Base-by-base conservation (phyloP, 2,113 vertebrate species). In the Marmota monax region DNA sequence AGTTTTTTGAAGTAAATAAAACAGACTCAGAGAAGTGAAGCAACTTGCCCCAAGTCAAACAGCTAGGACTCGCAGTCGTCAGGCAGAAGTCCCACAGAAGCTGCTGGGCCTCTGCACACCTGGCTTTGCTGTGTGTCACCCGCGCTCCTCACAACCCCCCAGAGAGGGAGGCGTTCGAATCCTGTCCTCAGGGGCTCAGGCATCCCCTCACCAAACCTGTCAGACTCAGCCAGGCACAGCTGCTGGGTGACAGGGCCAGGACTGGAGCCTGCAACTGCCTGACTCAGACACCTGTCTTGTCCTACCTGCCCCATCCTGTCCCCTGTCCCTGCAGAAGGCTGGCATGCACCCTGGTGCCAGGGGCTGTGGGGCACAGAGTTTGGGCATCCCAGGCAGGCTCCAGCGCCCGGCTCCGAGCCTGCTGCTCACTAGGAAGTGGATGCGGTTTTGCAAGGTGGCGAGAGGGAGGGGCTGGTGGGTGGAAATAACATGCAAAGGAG, bases 271-370 rank as follows among this genome's bases (percentile, higher is more conserved):
- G 63, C 34, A 45, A 11, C n/a, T 4, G 73, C 22, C 86, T 7
- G 73, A 37, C 73, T 34, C 69, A 25, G 25, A 27, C 0, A 34
- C 25, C 45, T 27, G 39, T 61, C 56, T 83, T 37, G 39, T 65
- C 86, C 72, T n/a, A 4, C 14, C 6, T 17, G 20, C 27, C 77
- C 51, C 2, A 1, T 61, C 14, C 4, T 17, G 20, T 32, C 77
- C 51, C 1, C 1, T 53, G 32, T 37, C 56, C 45, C 51, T 34
- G 1, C 0, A 2, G 73, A 88, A 63, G 6, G 13, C 42, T 0
- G 0, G 61, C 27, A 32, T 0, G 1, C 2, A 6, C 3, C 1
- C 3, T 12, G 22, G 3, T 3, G 2, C 76, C 10, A 0, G 25
- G n/a, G 29, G 7, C 56, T 45, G 20, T 1, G 34, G 45, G 2